phyloP scores from a whole-genome alignment of 2,888 invertebrate species.

The Parnassius orleans region DNA sequence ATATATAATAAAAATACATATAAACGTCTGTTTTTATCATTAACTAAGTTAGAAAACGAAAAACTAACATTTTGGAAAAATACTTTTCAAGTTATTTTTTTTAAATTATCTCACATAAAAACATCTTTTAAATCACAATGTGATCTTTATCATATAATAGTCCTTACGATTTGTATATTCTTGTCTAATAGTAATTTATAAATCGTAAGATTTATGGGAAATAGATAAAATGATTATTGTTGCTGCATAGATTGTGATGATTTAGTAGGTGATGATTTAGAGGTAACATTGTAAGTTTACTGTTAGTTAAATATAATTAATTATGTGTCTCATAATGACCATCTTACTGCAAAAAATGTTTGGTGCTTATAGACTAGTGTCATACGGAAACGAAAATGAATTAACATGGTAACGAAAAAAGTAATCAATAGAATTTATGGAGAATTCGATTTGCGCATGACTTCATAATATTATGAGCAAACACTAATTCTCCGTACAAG shows the following conservation, averaged over 20 bases:
- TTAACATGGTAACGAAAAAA: slow-evolving; percentile 32
- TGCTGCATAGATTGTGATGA: slow-evolving; percentile 38
- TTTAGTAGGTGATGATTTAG: slow-evolving; percentile 33
- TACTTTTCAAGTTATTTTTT: slow-evolving; percentile 71
- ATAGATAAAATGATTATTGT: slow-evolving; percentile 42
- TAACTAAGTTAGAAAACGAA: slow-evolving; percentile 72
- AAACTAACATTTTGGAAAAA: slow-evolving; percentile 75
- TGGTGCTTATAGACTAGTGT: slow-evolving; percentile 76
- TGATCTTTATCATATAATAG: slow-evolving; percentile 67
- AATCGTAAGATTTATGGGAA: slow-evolving; percentile 40
- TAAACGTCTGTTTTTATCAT: slow-evolving; percentile 55
- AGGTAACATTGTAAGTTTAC: slow-evolving; percentile 39
- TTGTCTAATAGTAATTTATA: slow-evolving; percentile 33
- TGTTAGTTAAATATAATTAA: slow-evolving; percentile 16
- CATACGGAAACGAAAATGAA: slow-evolving; percentile 52
- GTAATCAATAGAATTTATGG: slow-evolving; percentile 55
- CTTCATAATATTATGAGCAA: slow-evolving; percentile 40
- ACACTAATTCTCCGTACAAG: slow-evolving; percentile 60
- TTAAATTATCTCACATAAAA: slow-evolving; percentile 73
- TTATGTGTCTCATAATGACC: slow-evolving; percentile 39
- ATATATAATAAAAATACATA: slow-evolving; percentile 54
- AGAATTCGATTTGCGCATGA: slow-evolving; percentile 48
- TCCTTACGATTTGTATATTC: slow-evolving; percentile 53
- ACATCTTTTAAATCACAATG: slow-evolving; percentile 77
- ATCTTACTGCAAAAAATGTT: slow-evolving; percentile 51